Evolutionary conservation across 2,797 vertebrate genomes (phyloP).

Genomic region (Notamacropus eugenii): DNA sequence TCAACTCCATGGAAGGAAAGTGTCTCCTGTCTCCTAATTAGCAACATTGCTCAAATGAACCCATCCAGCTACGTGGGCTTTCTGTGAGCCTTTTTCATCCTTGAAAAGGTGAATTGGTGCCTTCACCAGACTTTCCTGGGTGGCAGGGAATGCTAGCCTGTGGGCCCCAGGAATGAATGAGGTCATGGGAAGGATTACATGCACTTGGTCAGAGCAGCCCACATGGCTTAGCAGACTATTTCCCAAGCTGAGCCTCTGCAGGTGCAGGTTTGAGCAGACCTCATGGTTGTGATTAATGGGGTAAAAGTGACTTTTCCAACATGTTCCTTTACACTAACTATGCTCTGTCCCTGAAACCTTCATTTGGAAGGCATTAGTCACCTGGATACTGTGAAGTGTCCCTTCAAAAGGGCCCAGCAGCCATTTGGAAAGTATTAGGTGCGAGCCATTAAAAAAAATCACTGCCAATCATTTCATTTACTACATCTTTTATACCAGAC

Average conservation of each 20-base stretch:
- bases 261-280: constrained; percentile 87
- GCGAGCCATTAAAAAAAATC: constrained; percentile 74
- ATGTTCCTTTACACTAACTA: constrained; percentile 73
- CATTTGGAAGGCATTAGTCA: constrained; percentile 59
- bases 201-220: constrained; percentile 80
- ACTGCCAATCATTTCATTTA: constrained; percentile 22
- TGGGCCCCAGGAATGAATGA: constrained; percentile 80
- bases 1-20: constrained; percentile 68
- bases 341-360: constrained; percentile 62
- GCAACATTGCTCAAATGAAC: constrained; percentile 73
- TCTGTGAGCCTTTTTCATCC: constrained; percentile 80
- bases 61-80: constrained; percentile 79
- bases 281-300: constrained; percentile 87
- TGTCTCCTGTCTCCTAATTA: constrained; percentile 75
- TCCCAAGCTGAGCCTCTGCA: constrained; percentile 87
- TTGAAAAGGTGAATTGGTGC: constrained; percentile 80
- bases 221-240: constrained; percentile 82
- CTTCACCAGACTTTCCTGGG: constrained; percentile 80
- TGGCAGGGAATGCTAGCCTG: constrained; percentile 78
- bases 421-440: constrained; percentile 84
- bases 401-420: constrained; percentile 61
- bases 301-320: constrained; percentile 82
- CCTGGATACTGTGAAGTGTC: constrained; percentile 52
- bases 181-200: constrained; percentile 87
- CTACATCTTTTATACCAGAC: background rate